Conservation (phyloP, 2,113 vertebrate genomes). For the Cephalophus harveyi region DNA sequence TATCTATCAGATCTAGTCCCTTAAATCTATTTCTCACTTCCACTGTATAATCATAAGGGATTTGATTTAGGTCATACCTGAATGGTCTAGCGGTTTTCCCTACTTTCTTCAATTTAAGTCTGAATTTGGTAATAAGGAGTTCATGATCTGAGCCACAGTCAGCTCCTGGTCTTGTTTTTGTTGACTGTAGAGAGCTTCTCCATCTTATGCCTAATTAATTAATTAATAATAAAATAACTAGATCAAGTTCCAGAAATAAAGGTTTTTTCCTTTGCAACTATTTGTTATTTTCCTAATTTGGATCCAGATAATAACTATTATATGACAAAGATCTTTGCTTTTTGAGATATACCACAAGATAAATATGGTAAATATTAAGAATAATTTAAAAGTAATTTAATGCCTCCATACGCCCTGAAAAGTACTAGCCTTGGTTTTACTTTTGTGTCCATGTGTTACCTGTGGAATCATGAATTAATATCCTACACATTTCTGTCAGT, state of each 20-base stretch:
- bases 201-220: neutral
- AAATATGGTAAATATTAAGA: neutral
- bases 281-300: conserved; percentile 19
- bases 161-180: no score
- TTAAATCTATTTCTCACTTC: no score
- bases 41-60: no score
- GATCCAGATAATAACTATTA: neutral
- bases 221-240: conserved; percentile 31
- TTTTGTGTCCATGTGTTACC: neutral
- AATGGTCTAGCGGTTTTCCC: no score
- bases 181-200: no score
- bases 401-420: neutral
- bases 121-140: no score
- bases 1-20: no score
- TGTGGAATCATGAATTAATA: neutral
- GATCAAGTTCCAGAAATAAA: neutral
- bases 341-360: neutral
- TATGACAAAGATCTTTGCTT: neutral
- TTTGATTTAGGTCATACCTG: no score
- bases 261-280: neutral
- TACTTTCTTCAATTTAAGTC: no score
- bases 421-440: neutral
- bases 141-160: no score
- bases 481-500: neutral
- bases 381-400: neutral